Percentiles rank a stretch among this genome's conserved stretches.
These are phyloP conservation scores for Acrocephalus scirpaceus DNA, from an alignment of 2,797 vertebrate genomes.

Conservation along the genomic window DNA sequence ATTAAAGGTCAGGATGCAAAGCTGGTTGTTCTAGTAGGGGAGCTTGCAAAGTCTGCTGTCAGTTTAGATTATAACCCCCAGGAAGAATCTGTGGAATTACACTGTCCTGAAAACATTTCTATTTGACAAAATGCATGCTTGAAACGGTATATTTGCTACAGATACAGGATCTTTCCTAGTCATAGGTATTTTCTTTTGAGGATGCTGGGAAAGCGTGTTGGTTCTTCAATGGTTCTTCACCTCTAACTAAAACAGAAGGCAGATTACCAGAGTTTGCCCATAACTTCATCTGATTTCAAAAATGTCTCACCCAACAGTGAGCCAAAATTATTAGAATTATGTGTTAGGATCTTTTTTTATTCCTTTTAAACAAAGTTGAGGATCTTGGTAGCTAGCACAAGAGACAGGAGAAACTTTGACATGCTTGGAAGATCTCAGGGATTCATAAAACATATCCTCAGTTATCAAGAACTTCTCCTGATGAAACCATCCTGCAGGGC, in stretches of 20 bases:
- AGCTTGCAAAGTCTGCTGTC: not conserved
- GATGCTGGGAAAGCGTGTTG: accelerated
- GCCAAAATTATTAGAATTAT: not conserved
- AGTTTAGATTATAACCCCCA: not conserved
- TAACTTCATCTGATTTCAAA: not conserved
- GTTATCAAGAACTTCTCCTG: not conserved
- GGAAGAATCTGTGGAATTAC: not conserved
- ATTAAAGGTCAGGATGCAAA: not conserved
- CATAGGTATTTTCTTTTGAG: not conserved
- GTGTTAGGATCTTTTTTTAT: not conserved
- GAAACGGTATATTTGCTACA: not conserved
- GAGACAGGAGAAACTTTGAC: not conserved
- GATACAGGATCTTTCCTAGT: not conserved
- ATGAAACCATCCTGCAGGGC: not conserved
- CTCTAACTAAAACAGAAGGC: not conserved
- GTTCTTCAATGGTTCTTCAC: not conserved
- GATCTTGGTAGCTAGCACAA: not conserved
- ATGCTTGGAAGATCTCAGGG: not conserved
- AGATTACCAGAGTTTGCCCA: not conserved
- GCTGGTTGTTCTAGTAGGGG: not conserved
- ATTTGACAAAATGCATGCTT: not conserved
- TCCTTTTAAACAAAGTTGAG: not conserved
- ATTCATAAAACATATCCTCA: not conserved
- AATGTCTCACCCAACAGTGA: not conserved
- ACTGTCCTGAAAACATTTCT: not conserved